A percentile compares a stretch with the other conserved stretches of the same genome.
Conservation (phyloP, 2,113 vertebrate genomes). For the Lagopus leucura region DNA sequence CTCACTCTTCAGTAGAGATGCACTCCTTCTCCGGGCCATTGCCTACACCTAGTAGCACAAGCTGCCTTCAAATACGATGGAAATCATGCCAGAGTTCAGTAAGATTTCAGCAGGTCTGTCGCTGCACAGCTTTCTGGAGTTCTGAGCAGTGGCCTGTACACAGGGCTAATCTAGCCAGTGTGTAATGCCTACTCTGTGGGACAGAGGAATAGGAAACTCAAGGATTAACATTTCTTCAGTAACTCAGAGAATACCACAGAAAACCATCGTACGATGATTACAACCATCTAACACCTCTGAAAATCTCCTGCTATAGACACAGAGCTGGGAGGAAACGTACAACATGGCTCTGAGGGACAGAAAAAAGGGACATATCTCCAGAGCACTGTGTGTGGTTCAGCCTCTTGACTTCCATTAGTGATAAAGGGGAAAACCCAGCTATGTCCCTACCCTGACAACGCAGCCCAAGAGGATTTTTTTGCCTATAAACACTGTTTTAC, state of each 20-base stretch:
- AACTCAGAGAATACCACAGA: background rate
- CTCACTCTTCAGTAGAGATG: background rate
- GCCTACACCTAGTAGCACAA: background rate
- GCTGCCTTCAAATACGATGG: background rate
- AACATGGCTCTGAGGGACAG: background rate
- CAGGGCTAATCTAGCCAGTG: background rate
- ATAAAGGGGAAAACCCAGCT: background rate
- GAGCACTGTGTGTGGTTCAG: background rate
- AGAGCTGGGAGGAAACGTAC: background rate
- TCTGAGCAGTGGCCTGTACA: background rate
- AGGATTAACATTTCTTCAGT: background rate
- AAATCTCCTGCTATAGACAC: background rate
- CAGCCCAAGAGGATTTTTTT: background rate
- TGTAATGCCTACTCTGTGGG: no score
- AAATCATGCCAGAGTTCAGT: background rate
- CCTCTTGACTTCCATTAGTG: background rate
- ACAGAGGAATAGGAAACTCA: background rate
- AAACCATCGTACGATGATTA: background rate
- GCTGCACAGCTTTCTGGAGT: background rate
- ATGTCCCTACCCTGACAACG: background rate
- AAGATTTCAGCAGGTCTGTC: background rate
- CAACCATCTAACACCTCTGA: background rate
- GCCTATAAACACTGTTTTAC: background rate
- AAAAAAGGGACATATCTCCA: background rate
- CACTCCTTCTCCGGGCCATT: background rate